Evolutionary conservation across 1,140 invertebrate species (phyloP).

Genomic region (Himalopsyche phryganea): DNA sequence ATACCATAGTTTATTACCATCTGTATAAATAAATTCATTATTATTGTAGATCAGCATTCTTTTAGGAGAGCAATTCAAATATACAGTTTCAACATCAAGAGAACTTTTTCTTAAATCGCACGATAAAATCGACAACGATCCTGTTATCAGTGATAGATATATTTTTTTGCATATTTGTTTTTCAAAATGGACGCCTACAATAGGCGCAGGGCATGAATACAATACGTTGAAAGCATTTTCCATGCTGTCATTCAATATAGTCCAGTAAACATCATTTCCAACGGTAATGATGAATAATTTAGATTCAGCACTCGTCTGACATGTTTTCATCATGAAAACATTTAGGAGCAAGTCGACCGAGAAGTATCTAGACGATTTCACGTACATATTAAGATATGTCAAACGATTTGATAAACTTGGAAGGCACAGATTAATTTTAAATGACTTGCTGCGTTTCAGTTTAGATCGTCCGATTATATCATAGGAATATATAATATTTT

Average conservation of each 20-base stretch:
- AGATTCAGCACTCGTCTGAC: not conserved
- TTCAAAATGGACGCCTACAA: not conserved
- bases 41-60: not conserved
- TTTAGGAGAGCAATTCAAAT: not conserved
- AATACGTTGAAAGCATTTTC: not conserved
- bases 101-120: not conserved
- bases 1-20: not conserved
- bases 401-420: not conserved
- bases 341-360: not conserved
- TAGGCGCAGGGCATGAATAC: not conserved
- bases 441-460: not conserved
- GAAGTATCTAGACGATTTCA: not conserved
- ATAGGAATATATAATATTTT: not conserved
- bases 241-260: not conserved
- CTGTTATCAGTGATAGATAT: not conserved
- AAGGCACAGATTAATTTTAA: not conserved
- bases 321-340: not conserved
- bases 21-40: not conserved
- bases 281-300: not conserved
- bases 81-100: not conserved
- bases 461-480: not conserved
- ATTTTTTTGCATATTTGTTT: not conserved
- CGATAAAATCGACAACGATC: not conserved
- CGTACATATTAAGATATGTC: not conserved
- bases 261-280: not conserved